Conservation (phyloP, 2,888 invertebrate genomes). For the Syrista parreyssii region DNA sequence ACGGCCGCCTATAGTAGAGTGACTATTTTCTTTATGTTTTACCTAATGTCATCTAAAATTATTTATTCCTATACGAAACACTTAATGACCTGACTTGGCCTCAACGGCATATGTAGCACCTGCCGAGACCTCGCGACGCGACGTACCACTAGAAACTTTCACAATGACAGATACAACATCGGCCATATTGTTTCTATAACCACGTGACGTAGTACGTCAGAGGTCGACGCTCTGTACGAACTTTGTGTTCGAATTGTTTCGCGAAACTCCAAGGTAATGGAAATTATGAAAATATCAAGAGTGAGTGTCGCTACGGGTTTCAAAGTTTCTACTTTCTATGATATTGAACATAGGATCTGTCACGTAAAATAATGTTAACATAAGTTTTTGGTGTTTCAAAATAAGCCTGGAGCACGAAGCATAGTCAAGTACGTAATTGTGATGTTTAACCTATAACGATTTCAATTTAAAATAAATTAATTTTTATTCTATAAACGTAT, state of each 20-base stretch:
- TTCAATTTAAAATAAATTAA: no score
- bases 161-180: not conserved
- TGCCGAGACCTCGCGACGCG: not conserved
- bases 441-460: not conserved
- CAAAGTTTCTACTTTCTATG: not conserved
- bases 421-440: not conserved
- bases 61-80: not conserved
- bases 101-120: not conserved
- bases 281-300: not conserved
- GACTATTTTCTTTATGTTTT: not conserved
- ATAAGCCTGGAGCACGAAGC: not conserved
- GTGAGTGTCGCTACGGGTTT: not conserved
- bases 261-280: not conserved
- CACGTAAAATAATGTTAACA: not conserved
- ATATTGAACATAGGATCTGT: not conserved
- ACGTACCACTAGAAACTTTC: not conserved
- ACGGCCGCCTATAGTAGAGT: not conserved
- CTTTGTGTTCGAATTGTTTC: not conserved
- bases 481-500: not conserved
- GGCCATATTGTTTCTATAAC: not conserved
- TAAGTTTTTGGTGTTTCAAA: not conserved
- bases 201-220: not conserved
- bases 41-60: not conserved
- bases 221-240: not conserved
- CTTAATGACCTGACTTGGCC: not conserved